Evolutionary conservation across 1,140 invertebrate species (phyloP).

Genomic region (Odontomachus brunneus): DNA sequence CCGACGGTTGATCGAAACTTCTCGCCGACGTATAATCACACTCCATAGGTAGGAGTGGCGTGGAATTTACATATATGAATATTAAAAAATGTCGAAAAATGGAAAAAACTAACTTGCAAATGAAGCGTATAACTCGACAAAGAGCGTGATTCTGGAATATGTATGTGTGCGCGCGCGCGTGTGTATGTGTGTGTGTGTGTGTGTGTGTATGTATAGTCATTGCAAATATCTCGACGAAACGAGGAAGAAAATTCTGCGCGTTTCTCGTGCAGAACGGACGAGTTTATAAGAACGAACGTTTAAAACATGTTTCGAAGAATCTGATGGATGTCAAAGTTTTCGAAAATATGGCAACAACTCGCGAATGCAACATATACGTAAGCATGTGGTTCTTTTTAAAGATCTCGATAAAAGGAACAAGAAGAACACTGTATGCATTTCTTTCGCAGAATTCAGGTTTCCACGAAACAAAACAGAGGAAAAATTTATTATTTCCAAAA

Average conservation of each 20-base stretch:
- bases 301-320: conserved; percentile 8
- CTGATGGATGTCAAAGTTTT: not conserved
- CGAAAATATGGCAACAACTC: not conserved
- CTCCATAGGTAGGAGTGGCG: conserved; percentile 11
- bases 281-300: not conserved
- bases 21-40: conserved; percentile 32
- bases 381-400: too few relatives aligned
- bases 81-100: conserved; percentile 46
- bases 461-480: too few relatives aligned
- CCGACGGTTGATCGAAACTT: not conserved
- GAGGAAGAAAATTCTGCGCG: not conserved
- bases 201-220: conserved; percentile 13
- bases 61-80: conserved; percentile 50
- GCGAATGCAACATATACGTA: not conserved
- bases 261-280: not conserved
- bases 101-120: conserved; percentile 45
- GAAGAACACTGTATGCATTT: too few relatives aligned
- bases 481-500: too few relatives aligned
- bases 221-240: not conserved
- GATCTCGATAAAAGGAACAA: too few relatives aligned
- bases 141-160: conserved; percentile 22
- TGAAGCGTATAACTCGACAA: conserved; percentile 28
- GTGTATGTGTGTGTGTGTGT: too few relatives aligned
- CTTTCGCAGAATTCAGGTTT: too few relatives aligned
- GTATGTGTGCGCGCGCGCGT: too few relatives aligned